Evolutionary conservation across 2,797 vertebrate species (phyloP).

Genomic region (Coendou prehensilis): DNA sequence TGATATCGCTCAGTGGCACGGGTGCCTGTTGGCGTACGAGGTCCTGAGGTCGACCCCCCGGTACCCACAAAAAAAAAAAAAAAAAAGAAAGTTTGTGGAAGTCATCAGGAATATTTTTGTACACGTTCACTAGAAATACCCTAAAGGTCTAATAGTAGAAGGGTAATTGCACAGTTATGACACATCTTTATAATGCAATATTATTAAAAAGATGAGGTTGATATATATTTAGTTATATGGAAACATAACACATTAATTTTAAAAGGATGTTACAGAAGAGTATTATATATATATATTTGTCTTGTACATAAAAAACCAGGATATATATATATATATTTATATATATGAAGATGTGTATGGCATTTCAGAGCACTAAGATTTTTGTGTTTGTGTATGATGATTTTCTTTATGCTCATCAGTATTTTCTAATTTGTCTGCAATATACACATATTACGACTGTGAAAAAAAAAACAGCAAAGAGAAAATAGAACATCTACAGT

Average conservation of each 20-base stretch:
- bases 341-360: neutral
- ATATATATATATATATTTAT: neutral
- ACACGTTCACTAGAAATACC: neutral
- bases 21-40: too few relatives aligned
- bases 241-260: neutral
- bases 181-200: neutral
- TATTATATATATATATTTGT: neutral
- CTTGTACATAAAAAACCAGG: neutral
- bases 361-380: neutral
- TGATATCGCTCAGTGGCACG: too few relatives aligned
- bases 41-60: too few relatives aligned
- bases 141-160: neutral
- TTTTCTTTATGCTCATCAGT: slow-evolving; percentile 8
- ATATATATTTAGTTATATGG: neutral
- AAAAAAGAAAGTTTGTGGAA: neutral
- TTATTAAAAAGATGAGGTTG: slow-evolving; percentile 7
- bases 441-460: neutral
- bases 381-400: neutral
- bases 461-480: neutral
- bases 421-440: neutral
- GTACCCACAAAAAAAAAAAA: too few relatives aligned
- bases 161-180: neutral
- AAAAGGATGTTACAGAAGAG: neutral
- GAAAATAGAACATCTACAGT: neutral
- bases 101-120: neutral